Evolutionary conservation across 2,113 vertebrate species (phyloP).

Genomic region (Cercopithecus mona): DNA sequence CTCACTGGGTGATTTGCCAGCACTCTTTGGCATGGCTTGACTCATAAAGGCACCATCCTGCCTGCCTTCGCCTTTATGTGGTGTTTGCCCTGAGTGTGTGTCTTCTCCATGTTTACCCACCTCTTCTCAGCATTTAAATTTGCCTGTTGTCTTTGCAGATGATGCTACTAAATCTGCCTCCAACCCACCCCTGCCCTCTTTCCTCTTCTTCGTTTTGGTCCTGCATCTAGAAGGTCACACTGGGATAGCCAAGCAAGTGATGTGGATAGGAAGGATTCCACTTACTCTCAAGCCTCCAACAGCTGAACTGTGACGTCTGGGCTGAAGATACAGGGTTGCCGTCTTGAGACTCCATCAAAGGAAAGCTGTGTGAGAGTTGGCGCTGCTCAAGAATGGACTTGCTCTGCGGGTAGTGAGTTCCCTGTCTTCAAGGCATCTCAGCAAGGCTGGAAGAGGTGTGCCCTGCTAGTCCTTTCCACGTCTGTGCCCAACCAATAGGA

Average conservation of each 20-base stretch:
- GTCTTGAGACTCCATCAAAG: neutral
- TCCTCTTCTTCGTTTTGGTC: neutral
- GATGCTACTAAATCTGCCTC: neutral
- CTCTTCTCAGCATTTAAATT: neutral
- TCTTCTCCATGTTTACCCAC: accelerated
- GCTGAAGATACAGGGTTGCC: neutral
- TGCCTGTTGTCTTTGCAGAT: neutral
- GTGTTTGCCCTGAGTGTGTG: too few relatives aligned
- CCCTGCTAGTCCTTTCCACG: neutral
- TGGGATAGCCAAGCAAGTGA: neutral
- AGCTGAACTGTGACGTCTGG: neutral
- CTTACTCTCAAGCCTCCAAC: neutral
- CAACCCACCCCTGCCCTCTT: neutral
- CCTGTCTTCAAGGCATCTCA: neutral
- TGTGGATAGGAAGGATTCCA: too few relatives aligned
- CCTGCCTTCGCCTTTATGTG: neutral
- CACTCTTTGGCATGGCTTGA: accelerated
- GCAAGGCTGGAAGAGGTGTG: neutral
- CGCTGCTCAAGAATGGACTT: neutral
- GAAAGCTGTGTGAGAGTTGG: accelerated
- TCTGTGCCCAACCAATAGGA: neutral
- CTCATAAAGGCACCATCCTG: accelerated
- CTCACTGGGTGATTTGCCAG: too few relatives aligned
- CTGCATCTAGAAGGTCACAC: neutral
- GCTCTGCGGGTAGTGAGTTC: neutral